A percentile compares a stretch with the other conserved stretches of the same genome.
phyloP scores from a whole-genome alignment of 2,113 vertebrate genomes.

The Corythaixoides concolor region DNA sequence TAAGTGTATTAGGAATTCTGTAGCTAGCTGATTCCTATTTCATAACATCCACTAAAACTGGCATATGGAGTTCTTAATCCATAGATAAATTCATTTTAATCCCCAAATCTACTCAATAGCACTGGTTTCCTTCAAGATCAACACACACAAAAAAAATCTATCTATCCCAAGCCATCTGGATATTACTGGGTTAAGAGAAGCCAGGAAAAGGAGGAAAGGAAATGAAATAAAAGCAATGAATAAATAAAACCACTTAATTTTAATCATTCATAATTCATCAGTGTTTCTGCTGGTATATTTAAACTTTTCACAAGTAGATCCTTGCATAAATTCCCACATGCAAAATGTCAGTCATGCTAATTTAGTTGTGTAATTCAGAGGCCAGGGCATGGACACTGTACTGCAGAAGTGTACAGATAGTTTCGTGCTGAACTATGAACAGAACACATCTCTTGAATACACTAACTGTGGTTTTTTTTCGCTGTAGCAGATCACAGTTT shows the following conservation, averaged over 20 bases:
- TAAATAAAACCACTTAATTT: neutral
- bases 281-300: neutral
- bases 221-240: neutral
- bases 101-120: neutral
- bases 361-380: conserved; percentile 3
- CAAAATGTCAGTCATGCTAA: conserved; percentile 1
- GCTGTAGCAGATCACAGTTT: neutral
- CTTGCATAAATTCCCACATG: conserved; percentile 33
- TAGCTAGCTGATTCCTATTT: conserved; percentile 23
- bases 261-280: conserved; percentile 34
- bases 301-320: neutral
- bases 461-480: neutral
- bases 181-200: neutral
- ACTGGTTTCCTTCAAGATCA: neutral
- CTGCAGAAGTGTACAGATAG: neutral
- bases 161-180: neutral
- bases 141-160: neutral
- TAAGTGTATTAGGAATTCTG: conserved; percentile 33
- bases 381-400: neutral
- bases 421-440: neutral
- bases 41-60: conserved; percentile 3
- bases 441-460: neutral
- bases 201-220: neutral
- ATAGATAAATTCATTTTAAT: conserved; percentile 30
- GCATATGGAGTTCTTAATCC: conserved; percentile 36